phyloP scores from a whole-genome alignment of 2,113 vertebrate species.

The Myrmecophaga tridactyla region DNA sequence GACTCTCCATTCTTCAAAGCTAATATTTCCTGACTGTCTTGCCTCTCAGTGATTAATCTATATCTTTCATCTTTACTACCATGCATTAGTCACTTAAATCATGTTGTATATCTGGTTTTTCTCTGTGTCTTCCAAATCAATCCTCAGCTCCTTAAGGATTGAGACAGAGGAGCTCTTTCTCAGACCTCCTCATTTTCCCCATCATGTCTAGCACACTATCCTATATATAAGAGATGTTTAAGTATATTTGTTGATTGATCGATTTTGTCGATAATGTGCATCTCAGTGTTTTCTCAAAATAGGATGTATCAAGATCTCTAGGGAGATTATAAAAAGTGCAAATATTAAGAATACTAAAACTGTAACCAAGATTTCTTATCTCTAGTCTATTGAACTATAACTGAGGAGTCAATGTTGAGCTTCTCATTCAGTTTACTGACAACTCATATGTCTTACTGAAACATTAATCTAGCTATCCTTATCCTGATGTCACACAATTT shows the following conservation, averaged over 20 bases:
- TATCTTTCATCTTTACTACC: background rate
- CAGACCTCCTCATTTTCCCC: background rate
- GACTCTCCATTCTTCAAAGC: background rate
- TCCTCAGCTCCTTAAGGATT: background rate
- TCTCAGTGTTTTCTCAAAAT: background rate
- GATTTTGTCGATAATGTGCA: background rate
- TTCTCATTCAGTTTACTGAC: background rate
- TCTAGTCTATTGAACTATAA: background rate
- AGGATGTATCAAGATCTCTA: background rate
- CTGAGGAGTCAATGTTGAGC: background rate
- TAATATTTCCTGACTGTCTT: background rate
- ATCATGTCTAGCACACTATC: background rate
- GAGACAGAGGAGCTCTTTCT: background rate
- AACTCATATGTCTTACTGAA: background rate
- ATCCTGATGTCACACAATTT: background rate
- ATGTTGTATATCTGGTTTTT: background rate
- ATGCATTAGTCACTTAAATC: background rate
- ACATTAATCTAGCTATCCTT: background rate
- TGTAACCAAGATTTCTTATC: background rate
- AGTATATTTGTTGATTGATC: background rate
- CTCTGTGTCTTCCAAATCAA: background rate
- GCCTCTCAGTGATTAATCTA: background rate
- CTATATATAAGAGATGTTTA: background rate
- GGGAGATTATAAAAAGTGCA: background rate
- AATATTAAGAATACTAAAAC: background rate